Evolutionary conservation across 2,113 vertebrate genomes (phyloP), one percentile per base, ranked within the genome.

Genomic region (Indicator indicator): DNA sequence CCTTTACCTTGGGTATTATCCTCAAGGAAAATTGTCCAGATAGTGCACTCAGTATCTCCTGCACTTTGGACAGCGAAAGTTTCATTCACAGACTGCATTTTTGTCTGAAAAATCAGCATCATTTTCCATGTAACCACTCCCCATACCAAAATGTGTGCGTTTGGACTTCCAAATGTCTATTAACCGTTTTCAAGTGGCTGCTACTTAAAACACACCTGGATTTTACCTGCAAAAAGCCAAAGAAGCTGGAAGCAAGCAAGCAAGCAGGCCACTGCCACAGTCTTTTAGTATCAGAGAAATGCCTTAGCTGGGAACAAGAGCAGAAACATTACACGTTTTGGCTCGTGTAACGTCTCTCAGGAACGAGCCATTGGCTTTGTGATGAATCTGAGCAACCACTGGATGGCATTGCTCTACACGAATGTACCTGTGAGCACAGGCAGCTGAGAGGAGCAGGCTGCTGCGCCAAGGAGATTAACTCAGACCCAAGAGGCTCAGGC

Each of bases 371-470:
- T 2, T 48, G 81, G 90, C 59, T 96, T 62, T 75, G 84, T 88
- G 62, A 89, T 88, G 89, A 90, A 95, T 67, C 70, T 59, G 62
- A 93, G 92, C 91, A 96, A 59, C 86, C 91, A 86, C 67, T 89
- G 93, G 93, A 96, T 86, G 68, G 89, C 88, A 92, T 83, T 42
- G 62, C 68, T 95, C 64, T 74, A 94, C 88, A 90, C 70, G 9
- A 55, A 94, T 42, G 50, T 44, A 55, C 56, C 96, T 42, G 38
- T 3, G 3, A 95, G 77, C 91, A 16, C n/a, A 21, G 7, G 79
- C 65, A 0, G 55, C 74, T 46, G 71, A 59, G 73, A 3, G 33
- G 46, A 23, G 44, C 16, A 11, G 86, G 44, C 79, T 59, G 56
- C 83, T 60, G 67, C 92, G 60, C 91, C 75, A 63, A 19, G 27